phyloP scores from a whole-genome alignment of 1,140 invertebrate genomes.

The Brachionus rubens region DNA sequence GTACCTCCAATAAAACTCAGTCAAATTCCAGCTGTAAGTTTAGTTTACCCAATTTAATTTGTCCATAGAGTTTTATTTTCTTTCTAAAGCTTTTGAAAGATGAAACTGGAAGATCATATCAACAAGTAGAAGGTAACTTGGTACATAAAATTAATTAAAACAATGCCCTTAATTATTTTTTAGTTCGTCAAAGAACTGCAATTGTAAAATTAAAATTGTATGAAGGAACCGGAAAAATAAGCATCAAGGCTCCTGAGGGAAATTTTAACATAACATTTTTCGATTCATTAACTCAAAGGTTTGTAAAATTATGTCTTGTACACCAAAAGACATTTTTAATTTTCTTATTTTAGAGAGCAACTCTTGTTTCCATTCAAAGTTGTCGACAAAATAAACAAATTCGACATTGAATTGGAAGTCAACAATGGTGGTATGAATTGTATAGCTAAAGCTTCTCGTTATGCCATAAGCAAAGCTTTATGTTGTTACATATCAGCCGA shows the following conservation, averaged over 20 bases:
- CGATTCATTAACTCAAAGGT: conserved; percentile 67
- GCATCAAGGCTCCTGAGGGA: conserved; percentile 68
- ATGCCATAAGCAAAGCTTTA: conserved; percentile 74
- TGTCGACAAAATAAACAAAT: conserved; percentile 69
- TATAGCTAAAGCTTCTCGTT: conserved; percentile 78
- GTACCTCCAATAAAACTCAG: conserved; percentile 58
- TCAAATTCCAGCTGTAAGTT: conserved; percentile 40
- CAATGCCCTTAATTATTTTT: neutral
- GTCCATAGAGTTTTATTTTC: neutral
- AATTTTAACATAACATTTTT: conserved; percentile 70
- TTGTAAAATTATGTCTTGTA: neutral
- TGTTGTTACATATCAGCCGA: conserved; percentile 74
- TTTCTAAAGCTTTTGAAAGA: conserved; percentile 66
- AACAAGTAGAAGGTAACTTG: conserved; percentile 66
- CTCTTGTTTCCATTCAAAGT: conserved; percentile 81
- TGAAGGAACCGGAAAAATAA: conserved; percentile 76
- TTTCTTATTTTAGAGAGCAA: conserved; percentile 61
- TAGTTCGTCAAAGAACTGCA: neutral
- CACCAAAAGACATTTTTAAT: neutral
- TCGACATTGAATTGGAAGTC: conserved; percentile 77
- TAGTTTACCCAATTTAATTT: conserved; percentile 40
- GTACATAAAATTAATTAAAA: neutral
- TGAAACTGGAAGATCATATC: conserved; percentile 68
- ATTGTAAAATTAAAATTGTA: conserved; percentile 14
- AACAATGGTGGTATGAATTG: conserved; percentile 69